These are phyloP conservation scores for Melanchra persicariae DNA, from an alignment of 2,888 invertebrate genomes.

Conservation along the genomic window DNA sequence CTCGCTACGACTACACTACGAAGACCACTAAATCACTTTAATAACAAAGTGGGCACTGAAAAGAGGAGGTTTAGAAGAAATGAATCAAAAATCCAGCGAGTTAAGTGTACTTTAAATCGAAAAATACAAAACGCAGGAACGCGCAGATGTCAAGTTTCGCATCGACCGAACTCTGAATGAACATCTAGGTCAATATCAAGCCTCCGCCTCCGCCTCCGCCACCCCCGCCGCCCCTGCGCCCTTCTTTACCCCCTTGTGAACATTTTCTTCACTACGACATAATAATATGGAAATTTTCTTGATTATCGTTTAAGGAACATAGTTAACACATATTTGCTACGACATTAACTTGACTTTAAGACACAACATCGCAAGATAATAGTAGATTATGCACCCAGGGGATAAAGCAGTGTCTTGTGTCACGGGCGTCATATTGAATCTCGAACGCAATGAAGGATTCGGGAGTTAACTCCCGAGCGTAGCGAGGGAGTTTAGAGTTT, in stretches of 20 bases:
- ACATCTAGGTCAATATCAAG: slow-evolving; percentile 91
- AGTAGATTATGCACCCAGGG: too few species aligned
- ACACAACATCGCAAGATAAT: background rate
- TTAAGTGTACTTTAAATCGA: slow-evolving; percentile 82
- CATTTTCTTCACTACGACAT: slow-evolving; percentile 81
- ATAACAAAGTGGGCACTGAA: slow-evolving; percentile 35
- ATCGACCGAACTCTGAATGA: slow-evolving; percentile 91
- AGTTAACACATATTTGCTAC: slow-evolving; percentile 29
- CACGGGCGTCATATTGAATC: too few species aligned
- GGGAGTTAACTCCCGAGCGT: too few species aligned
- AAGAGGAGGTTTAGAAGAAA: slow-evolving; percentile 67
- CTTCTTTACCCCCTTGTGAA: slow-evolving; percentile 77
- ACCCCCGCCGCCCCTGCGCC: slow-evolving; percentile 74
- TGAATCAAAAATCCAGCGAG: slow-evolving; percentile 75
- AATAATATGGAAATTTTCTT: slow-evolving; percentile 79
- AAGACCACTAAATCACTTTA: slow-evolving; percentile 54
- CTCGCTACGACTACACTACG: slow-evolving; percentile 57
- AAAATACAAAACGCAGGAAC: slow-evolving; percentile 88
- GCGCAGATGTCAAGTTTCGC: slow-evolving; percentile 91
- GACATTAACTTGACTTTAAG: slow-evolving; percentile 6
- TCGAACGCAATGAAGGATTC: too few species aligned
- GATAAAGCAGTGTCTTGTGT: too few species aligned
- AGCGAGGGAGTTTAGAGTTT: too few species aligned
- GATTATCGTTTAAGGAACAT: slow-evolving; percentile 61
- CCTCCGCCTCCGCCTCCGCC: slow-evolving; percentile 81